These are phyloP conservation scores for Helleia helle DNA, from an alignment of 2,888 invertebrate species.

Conservation along the genomic window DNA sequence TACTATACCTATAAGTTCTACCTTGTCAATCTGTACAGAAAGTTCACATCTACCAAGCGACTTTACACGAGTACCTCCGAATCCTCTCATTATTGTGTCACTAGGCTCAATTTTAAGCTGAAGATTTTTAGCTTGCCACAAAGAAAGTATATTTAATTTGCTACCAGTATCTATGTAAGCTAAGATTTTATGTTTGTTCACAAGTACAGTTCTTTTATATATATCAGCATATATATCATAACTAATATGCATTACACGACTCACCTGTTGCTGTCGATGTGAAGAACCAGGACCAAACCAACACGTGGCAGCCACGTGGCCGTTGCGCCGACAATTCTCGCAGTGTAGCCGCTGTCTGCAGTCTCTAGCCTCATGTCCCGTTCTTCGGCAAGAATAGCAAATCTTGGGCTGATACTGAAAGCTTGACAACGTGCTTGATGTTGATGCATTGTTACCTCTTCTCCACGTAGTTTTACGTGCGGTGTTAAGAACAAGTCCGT, in stretches of 20 bases:
- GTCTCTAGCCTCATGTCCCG: conserved; percentile 18
- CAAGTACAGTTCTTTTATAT: conserved; percentile 10
- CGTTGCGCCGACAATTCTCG: conserved; percentile 15
- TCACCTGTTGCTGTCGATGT: conserved; percentile 14
- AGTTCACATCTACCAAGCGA: too few species aligned
- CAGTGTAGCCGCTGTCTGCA: conserved; percentile 15
- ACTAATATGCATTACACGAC: conserved; percentile 6
- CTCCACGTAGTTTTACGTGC: conserved; percentile 13
- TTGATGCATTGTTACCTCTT: too few species aligned
- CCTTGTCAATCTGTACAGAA: not conserved
- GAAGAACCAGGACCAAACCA: conserved; percentile 12
- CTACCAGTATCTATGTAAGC: conserved; percentile 19
- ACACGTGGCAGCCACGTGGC: conserved; percentile 18
- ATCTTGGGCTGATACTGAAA: conserved; percentile 4
- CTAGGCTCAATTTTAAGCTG: conserved; percentile 9
- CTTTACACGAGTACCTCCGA: conserved; percentile 12
- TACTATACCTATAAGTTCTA: conserved; percentile 3
- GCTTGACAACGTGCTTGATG: too few species aligned
- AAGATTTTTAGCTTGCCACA: conserved; percentile 2
- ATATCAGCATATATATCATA: conserved; percentile 6
- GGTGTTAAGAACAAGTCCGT: conserved; percentile 9
- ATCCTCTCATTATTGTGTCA: conserved; percentile 14
- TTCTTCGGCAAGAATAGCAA: conserved; percentile 18
- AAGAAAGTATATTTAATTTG: conserved; percentile 13
- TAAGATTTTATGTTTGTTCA: conserved; percentile 8